These are phyloP conservation scores for Ennomos erosarius DNA, from an alignment of 2,888 invertebrate species.

Conservation along the genomic window DNA sequence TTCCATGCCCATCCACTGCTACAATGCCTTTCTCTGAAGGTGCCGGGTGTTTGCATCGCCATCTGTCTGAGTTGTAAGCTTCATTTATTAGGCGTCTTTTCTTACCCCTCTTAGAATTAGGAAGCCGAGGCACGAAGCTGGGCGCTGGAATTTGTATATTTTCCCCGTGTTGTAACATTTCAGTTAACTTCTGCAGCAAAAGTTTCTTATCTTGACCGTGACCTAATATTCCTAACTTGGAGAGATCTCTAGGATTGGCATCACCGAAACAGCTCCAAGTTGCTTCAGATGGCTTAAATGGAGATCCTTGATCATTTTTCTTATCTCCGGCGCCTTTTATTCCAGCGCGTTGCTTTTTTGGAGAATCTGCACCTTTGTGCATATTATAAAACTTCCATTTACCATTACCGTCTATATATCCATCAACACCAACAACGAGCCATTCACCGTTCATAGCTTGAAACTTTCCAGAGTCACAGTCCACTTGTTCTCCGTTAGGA, in stretches of 20 bases:
- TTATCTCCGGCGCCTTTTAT: slow-evolving; percentile 43
- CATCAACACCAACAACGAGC: slow-evolving; percentile 73
- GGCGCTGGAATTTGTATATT: slow-evolving; percentile 62
- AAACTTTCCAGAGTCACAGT: slow-evolving; percentile 69
- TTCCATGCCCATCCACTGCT: slow-evolving; percentile 62
- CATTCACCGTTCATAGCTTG: slow-evolving; percentile 62
- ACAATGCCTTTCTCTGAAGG: slow-evolving; percentile 70
- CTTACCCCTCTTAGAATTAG: slow-evolving; percentile 42
- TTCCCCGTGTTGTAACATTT: slow-evolving; percentile 63
- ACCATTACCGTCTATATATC: slow-evolving; percentile 64
- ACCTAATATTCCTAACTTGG: slow-evolving; percentile 73
- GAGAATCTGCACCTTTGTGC: slow-evolving; percentile 31
- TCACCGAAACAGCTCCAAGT: slow-evolving; percentile 77
- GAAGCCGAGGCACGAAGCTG: slow-evolving; percentile 49
- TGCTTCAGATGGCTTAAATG: slow-evolving; percentile 51
- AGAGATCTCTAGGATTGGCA: slow-evolving; percentile 60
- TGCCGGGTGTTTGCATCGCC: slow-evolving; percentile 62
- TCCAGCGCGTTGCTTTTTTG: slow-evolving; percentile 31
- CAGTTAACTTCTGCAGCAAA: slow-evolving; percentile 57
- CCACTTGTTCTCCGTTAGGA: slow-evolving; percentile 68
- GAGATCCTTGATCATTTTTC: slow-evolving; percentile 42
- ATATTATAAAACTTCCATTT: slow-evolving; percentile 68
- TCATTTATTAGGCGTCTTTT: slow-evolving; percentile 14
- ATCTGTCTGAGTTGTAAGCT: slow-evolving; percentile 40
- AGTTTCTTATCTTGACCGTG: slow-evolving; percentile 73